phyloP scores from a whole-genome alignment of 2,888 invertebrate genomes.

The Aproaerema taeniolella region DNA sequence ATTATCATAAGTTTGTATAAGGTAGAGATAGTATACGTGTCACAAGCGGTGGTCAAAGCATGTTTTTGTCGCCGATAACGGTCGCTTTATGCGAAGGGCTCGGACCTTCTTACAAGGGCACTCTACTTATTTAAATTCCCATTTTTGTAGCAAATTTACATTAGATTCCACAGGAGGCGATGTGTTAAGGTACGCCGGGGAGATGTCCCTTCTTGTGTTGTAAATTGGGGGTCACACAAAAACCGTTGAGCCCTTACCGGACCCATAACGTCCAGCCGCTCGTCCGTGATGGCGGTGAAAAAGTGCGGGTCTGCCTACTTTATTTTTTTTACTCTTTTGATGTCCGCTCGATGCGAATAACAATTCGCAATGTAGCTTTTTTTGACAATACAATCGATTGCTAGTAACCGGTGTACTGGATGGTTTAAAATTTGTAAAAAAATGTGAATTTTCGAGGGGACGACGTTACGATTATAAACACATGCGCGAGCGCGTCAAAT shows the following conservation, averaged over 20 bases:
- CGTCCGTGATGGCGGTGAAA: constrained; percentile 55
- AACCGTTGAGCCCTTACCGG: constrained; percentile 68
- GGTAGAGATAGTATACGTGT: constrained; percentile 5
- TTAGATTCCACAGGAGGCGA: constrained; percentile 63
- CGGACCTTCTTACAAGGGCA: constrained; percentile 40
- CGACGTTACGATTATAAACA: constrained; percentile 74
- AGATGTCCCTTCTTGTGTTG: constrained; percentile 68
- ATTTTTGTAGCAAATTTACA: constrained; percentile 75
- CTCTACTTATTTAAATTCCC: constrained; percentile 74
- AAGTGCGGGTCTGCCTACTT: constrained; percentile 43
- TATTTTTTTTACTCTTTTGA: constrained; percentile 55
- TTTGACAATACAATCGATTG: constrained; percentile 41
- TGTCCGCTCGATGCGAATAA: constrained; percentile 58
- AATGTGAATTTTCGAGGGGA: constrained; percentile 70
- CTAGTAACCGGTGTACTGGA: constrained; percentile 60
- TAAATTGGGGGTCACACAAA: constrained; percentile 76
- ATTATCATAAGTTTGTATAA: constrained; percentile 8
- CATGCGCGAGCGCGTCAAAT: constrained; percentile 77
- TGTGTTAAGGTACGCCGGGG: constrained; percentile 60
- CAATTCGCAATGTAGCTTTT: constrained; percentile 54
- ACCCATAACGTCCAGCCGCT: constrained; percentile 71
- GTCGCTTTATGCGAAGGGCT: constrained; percentile 60
- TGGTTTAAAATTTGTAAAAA: constrained; percentile 61
- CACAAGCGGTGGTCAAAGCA: constrained; percentile 19
- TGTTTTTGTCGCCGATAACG: constrained; percentile 60